Percentiles rank a stretch among this genome's conserved stretches.
Conservation (phyloP, 2,888 invertebrate species). For the Microplitis manilae region DNA sequence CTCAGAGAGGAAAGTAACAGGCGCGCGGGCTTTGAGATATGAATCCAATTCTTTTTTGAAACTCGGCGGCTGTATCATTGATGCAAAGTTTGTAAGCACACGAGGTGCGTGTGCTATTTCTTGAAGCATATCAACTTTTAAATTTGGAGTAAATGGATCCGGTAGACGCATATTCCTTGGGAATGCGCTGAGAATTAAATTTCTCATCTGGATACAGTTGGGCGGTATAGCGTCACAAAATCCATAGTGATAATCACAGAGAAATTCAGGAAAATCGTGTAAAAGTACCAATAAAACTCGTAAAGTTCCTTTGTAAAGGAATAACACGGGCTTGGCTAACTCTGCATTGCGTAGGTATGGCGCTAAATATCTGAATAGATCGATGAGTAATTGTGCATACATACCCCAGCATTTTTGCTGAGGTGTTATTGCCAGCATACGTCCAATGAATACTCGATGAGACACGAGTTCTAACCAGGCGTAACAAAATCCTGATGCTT, state of each 20-base stretch:
- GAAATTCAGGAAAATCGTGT: slow-evolving; percentile 99
- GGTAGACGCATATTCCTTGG: slow-evolving; percentile 98
- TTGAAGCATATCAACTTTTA: slow-evolving; percentile 92
- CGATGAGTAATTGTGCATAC: slow-evolving; percentile 96
- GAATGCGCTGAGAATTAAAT: slow-evolving; percentile 97
- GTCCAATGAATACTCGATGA: slow-evolving; percentile 95
- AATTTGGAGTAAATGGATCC: slow-evolving; percentile 98
- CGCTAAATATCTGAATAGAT: slow-evolving; percentile 96
- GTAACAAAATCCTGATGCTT: slow-evolving; percentile 97
- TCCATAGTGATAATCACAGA: slow-evolving; percentile 99
- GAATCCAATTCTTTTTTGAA: slow-evolving; percentile 98
- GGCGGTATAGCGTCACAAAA: slow-evolving; percentile 99
- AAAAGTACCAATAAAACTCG: slow-evolving; percentile 94
- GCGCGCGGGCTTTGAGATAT: slow-evolving; percentile 93
- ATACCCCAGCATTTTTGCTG: slow-evolving; percentile 98
- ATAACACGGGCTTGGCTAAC: slow-evolving; percentile 92
- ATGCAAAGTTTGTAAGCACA: slow-evolving; percentile 89
- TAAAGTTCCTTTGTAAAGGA: slow-evolving; percentile 95
- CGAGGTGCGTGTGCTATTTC: slow-evolving; percentile 92
- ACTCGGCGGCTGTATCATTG: slow-evolving; percentile 87
- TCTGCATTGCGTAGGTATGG: slow-evolving; percentile 98
- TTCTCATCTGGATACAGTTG: slow-evolving; percentile 99
- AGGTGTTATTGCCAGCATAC: slow-evolving; percentile 91
- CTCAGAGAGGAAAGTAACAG: slow-evolving; percentile 96
- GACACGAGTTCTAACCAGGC: slow-evolving; percentile 99